Evolutionary conservation across 2,113 vertebrate genomes (phyloP).

Genomic region (Lepus americanus): DNA sequence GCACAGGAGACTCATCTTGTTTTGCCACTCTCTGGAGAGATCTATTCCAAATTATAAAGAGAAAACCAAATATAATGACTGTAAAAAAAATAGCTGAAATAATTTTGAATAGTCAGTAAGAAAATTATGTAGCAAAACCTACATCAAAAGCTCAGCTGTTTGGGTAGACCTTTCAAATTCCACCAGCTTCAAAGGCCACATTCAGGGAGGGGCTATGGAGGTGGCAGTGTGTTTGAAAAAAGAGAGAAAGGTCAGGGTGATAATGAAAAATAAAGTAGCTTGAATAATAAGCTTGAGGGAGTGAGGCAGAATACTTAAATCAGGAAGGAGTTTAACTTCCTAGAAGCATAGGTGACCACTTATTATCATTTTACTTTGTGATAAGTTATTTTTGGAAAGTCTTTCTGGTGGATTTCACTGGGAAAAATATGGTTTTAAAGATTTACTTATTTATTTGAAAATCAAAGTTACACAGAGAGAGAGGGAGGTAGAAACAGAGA

Average conservation of each 20-base stretch:
- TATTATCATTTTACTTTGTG: neutral
- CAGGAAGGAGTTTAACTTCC: neutral
- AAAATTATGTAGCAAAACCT: constrained; percentile 53
- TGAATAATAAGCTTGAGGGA: constrained; percentile 49
- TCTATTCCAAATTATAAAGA: constrained; percentile 30
- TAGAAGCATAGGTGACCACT: neutral
- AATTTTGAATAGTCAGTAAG: constrained; percentile 69
- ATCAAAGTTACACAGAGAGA: no score
- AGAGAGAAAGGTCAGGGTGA: constrained; percentile 76
- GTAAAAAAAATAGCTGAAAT: constrained; percentile 48
- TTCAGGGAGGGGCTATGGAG: neutral
- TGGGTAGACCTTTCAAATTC: constrained; percentile 70
- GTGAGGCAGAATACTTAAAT: neutral
- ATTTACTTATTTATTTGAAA: no score
- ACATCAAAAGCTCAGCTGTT: constrained; percentile 74
- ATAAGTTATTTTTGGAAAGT: constrained; percentile 10
- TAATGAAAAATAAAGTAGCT: neutral
- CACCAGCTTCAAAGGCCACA: neutral
- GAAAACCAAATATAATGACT: constrained; percentile 34
- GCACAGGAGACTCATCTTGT: neutral
- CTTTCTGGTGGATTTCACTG: constrained; percentile 12
- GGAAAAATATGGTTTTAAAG: no score
- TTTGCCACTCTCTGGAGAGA: neutral
- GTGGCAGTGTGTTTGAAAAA: constrained; percentile 35
- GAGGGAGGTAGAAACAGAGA: no score